Conservation (phyloP, 2,797 vertebrate species). For the Enteromius treurensis region DNA sequence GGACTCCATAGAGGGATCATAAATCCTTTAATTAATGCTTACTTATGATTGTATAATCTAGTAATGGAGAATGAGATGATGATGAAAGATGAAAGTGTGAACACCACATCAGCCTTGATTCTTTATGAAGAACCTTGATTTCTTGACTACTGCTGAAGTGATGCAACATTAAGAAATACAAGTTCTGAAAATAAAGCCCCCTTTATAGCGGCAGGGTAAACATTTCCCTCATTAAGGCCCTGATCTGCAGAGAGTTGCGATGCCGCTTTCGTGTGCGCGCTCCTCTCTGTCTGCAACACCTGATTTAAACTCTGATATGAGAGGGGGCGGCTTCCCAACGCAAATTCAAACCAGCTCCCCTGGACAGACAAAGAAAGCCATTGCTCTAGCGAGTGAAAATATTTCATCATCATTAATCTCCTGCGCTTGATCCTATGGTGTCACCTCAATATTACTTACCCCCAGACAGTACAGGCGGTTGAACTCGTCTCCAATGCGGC, state of each 20-base stretch:
- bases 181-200: conserved; percentile 27
- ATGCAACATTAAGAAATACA: conserved; percentile 51
- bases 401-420: conserved; percentile 23
- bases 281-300: conserved; percentile 16
- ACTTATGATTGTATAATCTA: background rate
- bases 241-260: conserved; percentile 27
- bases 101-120: conserved; percentile 7
- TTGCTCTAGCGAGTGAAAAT: conserved; percentile 10
- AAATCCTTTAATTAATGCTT: background rate
- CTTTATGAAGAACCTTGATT: conserved; percentile 33
- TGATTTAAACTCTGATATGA: conserved; percentile 33
- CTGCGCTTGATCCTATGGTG: background rate
- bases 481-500: conserved; percentile 89
- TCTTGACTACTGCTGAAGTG: conserved; percentile 48
- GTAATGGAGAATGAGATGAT: background rate
- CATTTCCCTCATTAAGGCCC: conserved; percentile 17
- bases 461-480: conserved; percentile 68
- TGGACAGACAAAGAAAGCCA: background rate
- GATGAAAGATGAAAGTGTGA: conserved; percentile 10
- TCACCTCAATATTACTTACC: conserved; percentile 67
- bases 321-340: background rate
- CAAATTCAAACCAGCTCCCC: conserved; percentile 6
- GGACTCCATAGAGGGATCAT: background rate
- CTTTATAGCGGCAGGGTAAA: conserved; percentile 11
- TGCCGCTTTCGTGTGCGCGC: background rate